These are phyloP conservation scores for Octomys mimax DNA, from an alignment of 2,797 vertebrate species.

Conservation along the genomic window DNA sequence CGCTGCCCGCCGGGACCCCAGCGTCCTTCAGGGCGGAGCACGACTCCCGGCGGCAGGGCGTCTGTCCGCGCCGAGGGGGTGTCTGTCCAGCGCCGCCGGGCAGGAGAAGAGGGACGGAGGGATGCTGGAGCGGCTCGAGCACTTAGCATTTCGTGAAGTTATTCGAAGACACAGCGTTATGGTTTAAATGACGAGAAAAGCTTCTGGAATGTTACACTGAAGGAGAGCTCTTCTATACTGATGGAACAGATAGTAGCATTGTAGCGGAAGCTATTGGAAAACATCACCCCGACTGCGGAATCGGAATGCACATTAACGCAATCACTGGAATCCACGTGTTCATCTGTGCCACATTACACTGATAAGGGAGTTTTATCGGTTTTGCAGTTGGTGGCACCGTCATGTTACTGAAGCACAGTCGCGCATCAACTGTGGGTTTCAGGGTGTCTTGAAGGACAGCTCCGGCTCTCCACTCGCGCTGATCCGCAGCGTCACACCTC, in stretches of 20 bases:
- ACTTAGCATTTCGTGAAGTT: conserved; percentile 21
- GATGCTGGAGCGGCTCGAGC: conserved; percentile 3
- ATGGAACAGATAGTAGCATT: neutral
- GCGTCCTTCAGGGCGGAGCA: too few species aligned
- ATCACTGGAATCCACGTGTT: neutral
- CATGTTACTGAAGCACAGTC: neutral
- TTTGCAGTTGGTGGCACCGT: neutral
- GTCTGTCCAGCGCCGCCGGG: neutral
- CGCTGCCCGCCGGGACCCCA: too few species aligned
- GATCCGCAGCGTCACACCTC: neutral
- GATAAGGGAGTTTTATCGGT: neutral
- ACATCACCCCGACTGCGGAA: neutral
- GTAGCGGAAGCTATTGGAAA: conserved; percentile 23
- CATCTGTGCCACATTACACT: neutral
- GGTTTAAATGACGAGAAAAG: neutral
- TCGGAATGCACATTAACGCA: neutral
- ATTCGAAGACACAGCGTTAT: neutral
- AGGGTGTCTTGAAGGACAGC: neutral
- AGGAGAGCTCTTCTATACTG: conserved; percentile 10
- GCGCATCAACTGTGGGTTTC: neutral
- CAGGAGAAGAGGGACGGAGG: neutral
- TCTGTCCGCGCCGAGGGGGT: neutral
- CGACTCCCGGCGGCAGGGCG: too few species aligned
- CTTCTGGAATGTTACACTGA: neutral
- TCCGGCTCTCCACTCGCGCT: neutral